Percentiles rank a stretch among this genome's conserved stretches.
Evolutionary conservation across 2,888 invertebrate genomes (phyloP).

Genomic region (Microctonus brassicae): DNA sequence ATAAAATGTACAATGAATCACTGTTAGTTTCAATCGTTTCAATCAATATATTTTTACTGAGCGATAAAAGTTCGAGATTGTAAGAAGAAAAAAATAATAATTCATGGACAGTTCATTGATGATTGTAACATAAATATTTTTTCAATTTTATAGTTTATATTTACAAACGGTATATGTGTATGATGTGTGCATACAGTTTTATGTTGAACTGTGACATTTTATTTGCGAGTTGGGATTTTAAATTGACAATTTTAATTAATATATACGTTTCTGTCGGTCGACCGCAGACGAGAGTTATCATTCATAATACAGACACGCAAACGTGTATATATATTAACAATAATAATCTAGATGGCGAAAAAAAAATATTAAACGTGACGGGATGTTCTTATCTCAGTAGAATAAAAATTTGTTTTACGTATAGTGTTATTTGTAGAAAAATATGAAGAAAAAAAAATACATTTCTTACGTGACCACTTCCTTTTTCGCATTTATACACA

Average conservation of each 20-base stretch:
- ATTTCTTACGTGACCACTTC: not conserved
- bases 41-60: not conserved
- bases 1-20: not conserved
- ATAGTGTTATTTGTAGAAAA: not conserved
- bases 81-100: too few relatives aligned
- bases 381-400: conserved; percentile 14
- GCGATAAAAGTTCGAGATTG: not conserved
- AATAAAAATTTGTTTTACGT: not conserved
- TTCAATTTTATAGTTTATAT: too few relatives aligned
- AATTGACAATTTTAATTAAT: not conserved
- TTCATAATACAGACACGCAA: not conserved
- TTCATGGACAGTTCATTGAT: too few relatives aligned
- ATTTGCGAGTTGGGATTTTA: not conserved
- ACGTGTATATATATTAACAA: too few relatives aligned
- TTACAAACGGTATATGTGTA: too few relatives aligned
- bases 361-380: not conserved
- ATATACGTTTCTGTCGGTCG: not conserved
- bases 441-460: not conserved
- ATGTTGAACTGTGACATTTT: not conserved
- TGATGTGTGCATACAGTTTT: not conserved
- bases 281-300: not conserved
- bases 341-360: not conserved
- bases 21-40: not conserved
- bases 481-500: not conserved
- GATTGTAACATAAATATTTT: not conserved